phyloP scores from a whole-genome alignment of 2,888 invertebrate species.

The Caenorhabditis doughertyi region DNA sequence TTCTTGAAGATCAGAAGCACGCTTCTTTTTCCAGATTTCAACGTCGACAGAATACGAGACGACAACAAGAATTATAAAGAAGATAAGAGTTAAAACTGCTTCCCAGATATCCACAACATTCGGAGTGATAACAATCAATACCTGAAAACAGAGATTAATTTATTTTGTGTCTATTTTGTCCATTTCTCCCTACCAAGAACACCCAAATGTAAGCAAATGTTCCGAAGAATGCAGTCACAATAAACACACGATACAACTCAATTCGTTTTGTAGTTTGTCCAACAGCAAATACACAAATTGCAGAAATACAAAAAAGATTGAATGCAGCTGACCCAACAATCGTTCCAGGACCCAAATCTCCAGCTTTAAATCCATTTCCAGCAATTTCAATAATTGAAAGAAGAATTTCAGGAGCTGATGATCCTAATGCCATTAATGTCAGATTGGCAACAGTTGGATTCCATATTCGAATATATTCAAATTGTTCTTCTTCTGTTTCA shows the following conservation, averaged over 20 bases:
- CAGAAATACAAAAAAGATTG: conserved; percentile 85
- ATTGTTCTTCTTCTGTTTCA: conserved; percentile 60
- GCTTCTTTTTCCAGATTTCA: conserved; percentile 72
- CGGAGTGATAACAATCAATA: conserved; percentile 68
- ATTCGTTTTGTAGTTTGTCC: conserved; percentile 64
- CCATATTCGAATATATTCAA: conserved; percentile 87
- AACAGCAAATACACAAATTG: conserved; percentile 85
- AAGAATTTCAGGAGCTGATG: conserved; percentile 86
- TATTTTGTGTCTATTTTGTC: not conserved
- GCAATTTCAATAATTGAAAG: conserved; percentile 85
- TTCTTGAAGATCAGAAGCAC: conserved; percentile 45
- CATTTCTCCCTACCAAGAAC: conserved; percentile 82
- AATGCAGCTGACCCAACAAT: conserved; percentile 87
- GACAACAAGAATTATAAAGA: conserved; percentile 85
- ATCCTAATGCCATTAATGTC: conserved; percentile 86
- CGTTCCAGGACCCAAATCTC: conserved; percentile 85
- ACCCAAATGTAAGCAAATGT: conserved; percentile 87
- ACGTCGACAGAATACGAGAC: conserved; percentile 86
- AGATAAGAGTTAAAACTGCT: conserved; percentile 85
- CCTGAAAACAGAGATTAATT: conserved; percentile 39
- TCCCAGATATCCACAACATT: conserved; percentile 84
- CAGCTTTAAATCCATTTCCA: conserved; percentile 85
- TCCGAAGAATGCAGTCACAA: conserved; percentile 83
- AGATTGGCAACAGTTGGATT: conserved; percentile 86
- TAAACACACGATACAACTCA: conserved; percentile 83